phyloP scores from a whole-genome alignment of 2,888 invertebrate species.

The Oligia fasciuncula region DNA sequence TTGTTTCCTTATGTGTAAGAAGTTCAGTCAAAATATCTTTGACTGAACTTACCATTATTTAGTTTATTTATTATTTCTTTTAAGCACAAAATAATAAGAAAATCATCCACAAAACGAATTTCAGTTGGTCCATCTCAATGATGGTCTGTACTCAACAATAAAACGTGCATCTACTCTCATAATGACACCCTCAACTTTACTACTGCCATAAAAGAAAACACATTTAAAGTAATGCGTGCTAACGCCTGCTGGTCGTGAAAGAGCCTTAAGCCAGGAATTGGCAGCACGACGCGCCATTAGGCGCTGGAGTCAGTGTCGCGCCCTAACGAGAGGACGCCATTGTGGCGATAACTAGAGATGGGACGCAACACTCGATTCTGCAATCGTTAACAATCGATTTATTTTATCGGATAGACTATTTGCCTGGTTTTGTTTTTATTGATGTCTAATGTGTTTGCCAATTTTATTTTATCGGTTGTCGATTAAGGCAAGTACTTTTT shows the following conservation, averaged over 20 bases:
- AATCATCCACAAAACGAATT: neutral
- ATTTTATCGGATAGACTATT: constrained; percentile 38
- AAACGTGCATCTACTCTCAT: constrained; percentile 40
- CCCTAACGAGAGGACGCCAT: constrained; percentile 67
- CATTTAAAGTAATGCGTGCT: constrained; percentile 67
- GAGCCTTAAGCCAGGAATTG: constrained; percentile 66
- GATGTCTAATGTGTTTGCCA: neutral
- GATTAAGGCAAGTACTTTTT: neutral
- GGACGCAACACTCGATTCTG: constrained; percentile 54
- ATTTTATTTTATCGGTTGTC: neutral
- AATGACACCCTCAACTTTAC: constrained; percentile 52
- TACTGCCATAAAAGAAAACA: constrained; percentile 64
- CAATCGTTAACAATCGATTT: constrained; percentile 54
- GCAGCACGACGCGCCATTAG: constrained; percentile 70
- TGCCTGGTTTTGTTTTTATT: constrained; percentile 9
- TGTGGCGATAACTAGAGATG: constrained; percentile 67
- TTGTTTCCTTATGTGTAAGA: neutral
- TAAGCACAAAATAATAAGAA: neutral
- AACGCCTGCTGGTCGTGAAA: constrained; percentile 66
- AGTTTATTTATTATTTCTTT: neutral
- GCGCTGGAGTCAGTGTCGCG: constrained; percentile 62
- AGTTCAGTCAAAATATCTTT: neutral
- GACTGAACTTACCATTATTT: neutral
- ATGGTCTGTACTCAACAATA: constrained; percentile 4
- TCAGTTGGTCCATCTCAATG: neutral